These are phyloP conservation scores for Apodemus speciosus DNA, from an alignment of 2,113 vertebrate species.

Conservation along the genomic window DNA sequence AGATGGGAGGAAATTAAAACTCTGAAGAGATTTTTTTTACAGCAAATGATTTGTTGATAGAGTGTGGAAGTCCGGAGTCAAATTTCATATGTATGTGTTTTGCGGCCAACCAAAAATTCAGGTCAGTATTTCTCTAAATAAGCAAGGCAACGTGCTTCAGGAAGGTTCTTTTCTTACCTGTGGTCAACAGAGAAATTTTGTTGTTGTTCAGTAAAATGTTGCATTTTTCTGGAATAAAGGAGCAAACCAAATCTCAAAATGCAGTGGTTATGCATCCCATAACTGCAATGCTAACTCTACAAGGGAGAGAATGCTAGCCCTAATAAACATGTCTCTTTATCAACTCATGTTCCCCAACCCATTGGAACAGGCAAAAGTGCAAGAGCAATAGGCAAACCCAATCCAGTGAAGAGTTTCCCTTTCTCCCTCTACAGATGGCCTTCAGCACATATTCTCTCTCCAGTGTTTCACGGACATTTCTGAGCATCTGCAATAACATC, in stretches of 20 bases:
- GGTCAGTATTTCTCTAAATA: background rate
- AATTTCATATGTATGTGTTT: background rate
- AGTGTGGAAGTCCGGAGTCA: background rate
- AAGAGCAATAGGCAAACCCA: background rate
- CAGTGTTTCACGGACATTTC: background rate
- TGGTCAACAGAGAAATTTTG: background rate
- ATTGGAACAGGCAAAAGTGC: too few species aligned
- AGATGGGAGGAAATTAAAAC: conserved; percentile 5
- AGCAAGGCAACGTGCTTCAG: background rate
- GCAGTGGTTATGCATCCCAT: background rate
- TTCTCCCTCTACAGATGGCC: background rate
- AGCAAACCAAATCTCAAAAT: background rate
- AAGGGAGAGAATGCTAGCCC: background rate
- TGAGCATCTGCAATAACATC: background rate
- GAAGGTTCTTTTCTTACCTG: background rate
- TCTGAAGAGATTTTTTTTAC: background rate
- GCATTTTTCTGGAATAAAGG: background rate
- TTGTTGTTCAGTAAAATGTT: background rate
- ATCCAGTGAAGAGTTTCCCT: background rate
- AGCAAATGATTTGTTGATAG: background rate
- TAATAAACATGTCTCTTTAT: background rate
- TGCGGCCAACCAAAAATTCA: background rate
- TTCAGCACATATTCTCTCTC: background rate
- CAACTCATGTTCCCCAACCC: background rate
- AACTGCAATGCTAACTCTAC: background rate